These are phyloP conservation scores for Scotopteryx bipunctaria DNA, from an alignment of 2,888 invertebrate species.

Conservation along the genomic window DNA sequence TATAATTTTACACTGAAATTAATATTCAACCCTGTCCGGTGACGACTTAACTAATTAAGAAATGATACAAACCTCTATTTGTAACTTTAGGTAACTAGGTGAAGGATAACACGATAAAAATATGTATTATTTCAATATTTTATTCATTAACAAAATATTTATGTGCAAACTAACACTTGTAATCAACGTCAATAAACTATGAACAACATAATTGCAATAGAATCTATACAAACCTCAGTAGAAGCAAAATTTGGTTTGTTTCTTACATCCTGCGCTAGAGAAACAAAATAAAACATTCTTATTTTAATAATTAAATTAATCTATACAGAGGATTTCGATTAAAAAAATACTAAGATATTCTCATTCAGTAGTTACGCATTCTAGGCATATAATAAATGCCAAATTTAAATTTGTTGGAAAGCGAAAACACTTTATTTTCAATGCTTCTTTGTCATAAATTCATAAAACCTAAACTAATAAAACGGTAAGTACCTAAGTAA, in stretches of 20 bases:
- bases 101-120: neutral
- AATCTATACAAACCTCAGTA: conserved; percentile 48
- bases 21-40: too few relatives aligned
- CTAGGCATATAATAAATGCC: conserved; percentile 9
- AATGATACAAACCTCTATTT: too few relatives aligned
- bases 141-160: conserved; percentile 72
- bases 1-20: neutral
- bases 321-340: neutral
- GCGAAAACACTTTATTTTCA: conserved; percentile 10
- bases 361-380: too few relatives aligned
- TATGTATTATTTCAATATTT: conserved; percentile 49
- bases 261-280: conserved; percentile 18
- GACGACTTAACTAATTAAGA: too few relatives aligned
- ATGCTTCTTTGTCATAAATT: conserved; percentile 28
- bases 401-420: neutral
- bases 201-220: conserved; percentile 75
- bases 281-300: conserved; percentile 9
- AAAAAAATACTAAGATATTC: neutral
- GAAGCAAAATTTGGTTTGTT: conserved; percentile 34
- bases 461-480: conserved; percentile 8
- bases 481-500: conserved; percentile 3
- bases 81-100: too few relatives aligned
- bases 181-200: conserved; percentile 79
- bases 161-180: conserved; percentile 73
- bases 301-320: neutral